A percentile compares a stretch with the other conserved stretches of the same genome.
phyloP scores from a whole-genome alignment of 2,113 vertebrate genomes.

The Corynorhinus townsendii region DNA sequence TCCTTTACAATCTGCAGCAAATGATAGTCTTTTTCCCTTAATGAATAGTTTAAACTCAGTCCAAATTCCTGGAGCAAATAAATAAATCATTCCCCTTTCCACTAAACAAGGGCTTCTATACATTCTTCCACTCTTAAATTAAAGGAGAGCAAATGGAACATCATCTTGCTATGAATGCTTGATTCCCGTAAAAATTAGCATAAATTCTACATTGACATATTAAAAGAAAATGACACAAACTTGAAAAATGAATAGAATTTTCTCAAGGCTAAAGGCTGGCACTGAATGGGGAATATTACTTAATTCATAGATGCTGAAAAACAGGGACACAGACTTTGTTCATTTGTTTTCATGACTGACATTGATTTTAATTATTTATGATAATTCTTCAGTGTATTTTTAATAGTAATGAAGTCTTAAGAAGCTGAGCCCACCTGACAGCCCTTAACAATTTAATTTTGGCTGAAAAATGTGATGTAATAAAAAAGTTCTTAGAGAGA shows the following conservation, averaged over 20 bases:
- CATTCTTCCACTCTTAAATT: neutral
- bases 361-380: conserved; percentile 58
- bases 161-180: conserved; percentile 14
- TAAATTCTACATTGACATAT: conserved; percentile 15
- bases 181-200: conserved; percentile 38
- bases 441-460: conserved; percentile 9
- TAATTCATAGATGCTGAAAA: conserved; percentile 17
- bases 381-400: conserved; percentile 44
- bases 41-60: neutral
- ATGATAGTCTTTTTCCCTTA: neutral
- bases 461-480: neutral
- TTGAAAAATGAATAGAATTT: conserved; percentile 23
- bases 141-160: neutral
- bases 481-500: conserved; percentile 7
- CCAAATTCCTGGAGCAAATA: neutral
- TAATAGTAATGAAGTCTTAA: conserved; percentile 29
- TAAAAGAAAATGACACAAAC: conserved; percentile 34
- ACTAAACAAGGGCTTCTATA: neutral
- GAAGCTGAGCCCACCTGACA: neutral
- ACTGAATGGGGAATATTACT: neutral
- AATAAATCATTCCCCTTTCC: neutral
- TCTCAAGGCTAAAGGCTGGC: conserved; percentile 20
- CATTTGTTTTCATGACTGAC: conserved; percentile 50
- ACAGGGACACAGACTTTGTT: neutral
- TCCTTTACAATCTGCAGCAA: neutral